phyloP scores from a whole-genome alignment of 2,113 vertebrate species.

The Heterotis niloticus region DNA sequence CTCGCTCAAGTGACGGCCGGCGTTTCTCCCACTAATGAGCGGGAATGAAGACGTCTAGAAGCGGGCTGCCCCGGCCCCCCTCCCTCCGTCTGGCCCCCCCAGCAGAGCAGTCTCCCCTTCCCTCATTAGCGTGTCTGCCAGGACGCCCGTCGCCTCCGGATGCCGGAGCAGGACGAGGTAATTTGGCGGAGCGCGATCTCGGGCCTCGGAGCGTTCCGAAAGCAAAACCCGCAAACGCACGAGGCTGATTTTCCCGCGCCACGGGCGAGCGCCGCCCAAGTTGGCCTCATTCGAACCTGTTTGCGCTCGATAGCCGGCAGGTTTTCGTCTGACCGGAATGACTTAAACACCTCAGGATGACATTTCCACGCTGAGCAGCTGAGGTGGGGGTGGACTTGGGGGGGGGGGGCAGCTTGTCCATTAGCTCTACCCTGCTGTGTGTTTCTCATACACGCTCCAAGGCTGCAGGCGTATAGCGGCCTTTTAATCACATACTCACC shows the following conservation, averaged over 20 bases:
- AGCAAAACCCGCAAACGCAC: not conserved
- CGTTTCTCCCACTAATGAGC: constrained; percentile 5
- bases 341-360: constrained; percentile 7
- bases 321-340: not conserved
- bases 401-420: not conserved
- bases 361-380: too few species aligned
- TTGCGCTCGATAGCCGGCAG: not conserved
- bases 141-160: not conserved
- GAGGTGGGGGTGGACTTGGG: too few species aligned
- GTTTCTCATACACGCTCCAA: not conserved
- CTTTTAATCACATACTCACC: not conserved
- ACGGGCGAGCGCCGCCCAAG: not conserved
- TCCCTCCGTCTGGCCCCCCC: not conserved
- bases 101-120: not conserved
- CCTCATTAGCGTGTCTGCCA: constrained; percentile 11
- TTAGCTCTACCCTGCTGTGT: not conserved
- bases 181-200: not conserved
- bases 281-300: not conserved
- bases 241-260: too few species aligned
- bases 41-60: not conserved
- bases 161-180: not conserved
- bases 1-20: not conserved
- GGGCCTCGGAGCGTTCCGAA: not conserved
- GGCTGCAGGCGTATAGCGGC: not conserved
- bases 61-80: not conserved